Evolutionary conservation across 1,140 invertebrate species (phyloP), one percentile per base, ranked within the genome.

Genomic region (Cecropterus lyciades): DNA sequence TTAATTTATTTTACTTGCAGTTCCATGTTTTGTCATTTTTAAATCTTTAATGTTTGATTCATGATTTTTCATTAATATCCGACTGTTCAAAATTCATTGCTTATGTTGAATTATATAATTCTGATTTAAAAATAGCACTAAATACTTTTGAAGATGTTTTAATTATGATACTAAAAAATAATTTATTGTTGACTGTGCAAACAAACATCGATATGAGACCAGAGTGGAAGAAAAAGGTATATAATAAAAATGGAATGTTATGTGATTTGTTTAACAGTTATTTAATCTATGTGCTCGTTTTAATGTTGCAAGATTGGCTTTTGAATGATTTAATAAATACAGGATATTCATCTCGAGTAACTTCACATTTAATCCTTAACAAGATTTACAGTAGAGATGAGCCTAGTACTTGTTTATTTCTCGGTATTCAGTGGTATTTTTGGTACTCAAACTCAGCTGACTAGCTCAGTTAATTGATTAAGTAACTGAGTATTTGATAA

Each of bases 211-310:
- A 92, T 80, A 90, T 92, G 91, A 83, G 87, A 70, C 89, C 91
- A 43, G 88, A 92, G 57, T 92, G 91, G 91, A 92, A 91, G 70
- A 92, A 84, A 76, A 89, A 92, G 89, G 89, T 92, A 92, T 65
- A 67, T 64, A 51, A 62, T 13, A 51, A 40, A 40, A 14, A 40
- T 62, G 33, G 46, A 62, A 51, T 62, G 59, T 51, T 27, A 40
- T 51, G 30, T 62, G 45, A 59, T n/a, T 11, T 17, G 16, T 46
- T 16, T 62, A 49, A 49, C 46, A 62, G n/a, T 62, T 20, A 62
- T n/a, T 37, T 51, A 51, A 51, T 51, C 13, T n/a, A 24, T 40
- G 33, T 49, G 16, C 10, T 51, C 37, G 24, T 33, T n/a, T 49
- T 55, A 55, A 37, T n/a, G n/a, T 30, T 52, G 49, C 30, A 15